Evolutionary conservation across 30 jellyfish, hydroid and myxozoan species (phyloP), one percentile per base, ranked within the genome.

Genomic region (Hydra vulgaris): DNA sequence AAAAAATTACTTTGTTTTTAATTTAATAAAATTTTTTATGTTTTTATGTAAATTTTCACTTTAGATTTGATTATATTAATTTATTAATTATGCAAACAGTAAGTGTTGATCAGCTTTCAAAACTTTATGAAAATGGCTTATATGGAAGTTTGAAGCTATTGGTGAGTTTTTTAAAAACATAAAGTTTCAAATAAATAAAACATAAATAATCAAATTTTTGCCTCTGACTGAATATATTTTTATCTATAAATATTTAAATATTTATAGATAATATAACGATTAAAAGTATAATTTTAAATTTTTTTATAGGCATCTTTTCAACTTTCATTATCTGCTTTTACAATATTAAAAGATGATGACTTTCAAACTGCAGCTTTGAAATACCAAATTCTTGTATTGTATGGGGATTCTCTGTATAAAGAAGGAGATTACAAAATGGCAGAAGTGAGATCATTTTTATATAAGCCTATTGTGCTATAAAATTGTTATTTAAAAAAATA

Each of bases 361-460:
- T 79, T 71, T 66, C 24, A 71, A 53, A 66, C 76, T 53, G 73
- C 70, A 26, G 79, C 85, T 24, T 81, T 79, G 82, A 91, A 91
- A 78, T 86, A 86, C 72, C 95, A 91, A 71, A 20, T 86, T 55
- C 88, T 91, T 77, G 91, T 87, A 0, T 86, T 81, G 74, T 86
- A 86, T 91, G 97, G 95, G 19, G 95, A 91, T 86, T 74, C 95
- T 17, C 73, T 91, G 40, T 91, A 81, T 79, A 90, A 77, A 5
- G 97, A 87, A 18, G 97, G 83, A 17, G 85, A 81, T 66, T 91
- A 74, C 27, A 86, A 84, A 81, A 79, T 95, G 79, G 97, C 97
- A 53, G 95, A 91, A 95, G 97, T 91, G 72, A 15, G 54, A n/a
- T 17, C 0, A 17, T 0, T 17, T 26, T 22, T 8, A 19, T 69